Evolutionary conservation across 1,140 invertebrate species (phyloP).

Genomic region (Saccostrea cuccullata): DNA sequence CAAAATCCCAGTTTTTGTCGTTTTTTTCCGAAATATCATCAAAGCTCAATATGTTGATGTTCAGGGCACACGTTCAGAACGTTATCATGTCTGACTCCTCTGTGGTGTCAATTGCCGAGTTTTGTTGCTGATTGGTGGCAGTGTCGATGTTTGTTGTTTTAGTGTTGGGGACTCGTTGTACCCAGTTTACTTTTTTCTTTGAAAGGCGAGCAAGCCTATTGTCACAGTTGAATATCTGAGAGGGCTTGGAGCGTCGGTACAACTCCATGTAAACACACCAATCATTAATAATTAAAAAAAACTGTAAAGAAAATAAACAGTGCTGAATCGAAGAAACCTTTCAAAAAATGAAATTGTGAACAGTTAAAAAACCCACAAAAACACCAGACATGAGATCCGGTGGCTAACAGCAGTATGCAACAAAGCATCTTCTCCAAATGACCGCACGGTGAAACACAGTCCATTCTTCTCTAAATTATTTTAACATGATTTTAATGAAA

Average conservation of each 20-base stretch:
- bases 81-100: not conserved
- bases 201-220: not conserved
- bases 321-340: too few species aligned
- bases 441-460: too few species aligned
- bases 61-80: not conserved
- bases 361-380: too few species aligned
- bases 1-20: not conserved
- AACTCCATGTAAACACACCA: slow-evolving; percentile 27
- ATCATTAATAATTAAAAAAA: slow-evolving; percentile 14
- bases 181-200: not conserved
- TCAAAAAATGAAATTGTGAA: too few species aligned
- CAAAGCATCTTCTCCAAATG: too few species aligned
- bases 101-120: not conserved
- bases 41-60: not conserved
- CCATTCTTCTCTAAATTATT: too few species aligned
- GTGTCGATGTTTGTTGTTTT: not conserved
- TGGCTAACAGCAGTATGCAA: too few species aligned
- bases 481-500: too few species aligned
- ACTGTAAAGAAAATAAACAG: too few species aligned
- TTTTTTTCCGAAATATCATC: not conserved
- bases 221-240: not conserved
- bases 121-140: not conserved
- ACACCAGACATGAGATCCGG: too few species aligned
- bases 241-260: not conserved
- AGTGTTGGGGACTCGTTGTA: not conserved